Evolutionary conservation across 2,797 vertebrate species (phyloP), one percentile per base, ranked within the genome.

Genomic region (Nothura maculosa): DNA sequence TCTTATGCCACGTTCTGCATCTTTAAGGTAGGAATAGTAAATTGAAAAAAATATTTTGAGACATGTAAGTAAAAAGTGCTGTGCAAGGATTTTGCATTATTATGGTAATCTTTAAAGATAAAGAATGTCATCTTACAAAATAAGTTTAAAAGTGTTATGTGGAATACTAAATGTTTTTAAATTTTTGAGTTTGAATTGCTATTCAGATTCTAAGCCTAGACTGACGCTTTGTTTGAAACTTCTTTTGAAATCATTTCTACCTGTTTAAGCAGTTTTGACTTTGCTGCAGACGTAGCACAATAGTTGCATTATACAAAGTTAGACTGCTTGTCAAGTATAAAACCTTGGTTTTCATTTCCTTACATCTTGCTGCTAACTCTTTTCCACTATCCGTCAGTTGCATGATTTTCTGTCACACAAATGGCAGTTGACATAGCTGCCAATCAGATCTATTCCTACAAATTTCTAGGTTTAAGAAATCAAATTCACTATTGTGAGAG

Each of bases 271-370:
- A 90, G 75, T 93, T 95, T 90, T 4, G 10, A 83, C 79, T 94
- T 87, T 61, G 86, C 60, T 94, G 82, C 81, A 93, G 84, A 81
- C 81, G 38, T 0, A 0, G 62, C 69, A 91, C 77, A 91, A 54
- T 92, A 60, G 74, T 79, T 86, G 69, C 80, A 87, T 85, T 92
- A 62, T 25, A 68, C 57, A 38, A 54, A 89, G 57, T 85, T 68
- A 87, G 85, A 72, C 72, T 89, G 68, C 86, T 87, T 94, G 94
- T 94, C 88, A 96, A 81, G 92, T 61, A 34, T 54, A 92, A 93
- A 92, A 17, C 84, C 40, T 60, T 28, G 73, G 38, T 89, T 87
- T 93, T 92, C 19, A 83, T 93, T 89, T 93, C 52, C 55, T 86
- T 83, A 64, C 38, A 40, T 48, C 38, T 90, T 82, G 27, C 68